phyloP scores from a whole-genome alignment of 2,113 vertebrate genomes.

The Chloebia gouldiae region DNA sequence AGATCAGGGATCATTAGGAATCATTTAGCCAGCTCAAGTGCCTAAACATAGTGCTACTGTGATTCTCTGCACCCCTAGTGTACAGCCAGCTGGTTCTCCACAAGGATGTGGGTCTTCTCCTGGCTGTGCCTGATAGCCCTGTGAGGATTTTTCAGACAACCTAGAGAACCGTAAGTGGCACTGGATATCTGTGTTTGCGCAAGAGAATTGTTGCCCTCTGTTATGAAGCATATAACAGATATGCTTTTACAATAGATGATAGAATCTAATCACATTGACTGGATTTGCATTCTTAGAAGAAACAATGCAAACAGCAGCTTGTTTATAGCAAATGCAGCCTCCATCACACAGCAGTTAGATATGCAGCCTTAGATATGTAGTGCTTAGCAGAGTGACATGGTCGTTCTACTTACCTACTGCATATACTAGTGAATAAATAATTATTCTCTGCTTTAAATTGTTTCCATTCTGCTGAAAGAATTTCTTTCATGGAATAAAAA shows the following conservation, averaged over 20 bases:
- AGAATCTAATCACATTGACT: background rate
- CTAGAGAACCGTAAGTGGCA: background rate
- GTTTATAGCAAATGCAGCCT: background rate
- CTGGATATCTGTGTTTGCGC: background rate
- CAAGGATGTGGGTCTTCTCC: background rate
- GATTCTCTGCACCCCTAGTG: accelerated
- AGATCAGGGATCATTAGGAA: background rate
- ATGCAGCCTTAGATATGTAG: background rate
- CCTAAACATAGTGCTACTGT: background rate
- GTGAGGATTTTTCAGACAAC: background rate
- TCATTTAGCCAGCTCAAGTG: background rate
- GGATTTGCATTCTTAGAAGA: background rate
- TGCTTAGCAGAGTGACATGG: background rate
- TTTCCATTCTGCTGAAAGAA: background rate
- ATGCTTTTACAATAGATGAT: background rate
- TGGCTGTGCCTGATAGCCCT: background rate
- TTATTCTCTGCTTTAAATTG: background rate
- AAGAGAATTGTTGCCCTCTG: background rate
- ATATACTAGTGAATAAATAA: background rate
- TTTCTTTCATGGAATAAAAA: background rate
- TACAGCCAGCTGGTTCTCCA: background rate
- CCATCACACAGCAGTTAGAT: background rate
- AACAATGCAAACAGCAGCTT: background rate
- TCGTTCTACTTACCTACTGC: accelerated
- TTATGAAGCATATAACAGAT: background rate